phyloP scores from a whole-genome alignment of 2,113 vertebrate genomes.

The Emydura subglobosa region DNA sequence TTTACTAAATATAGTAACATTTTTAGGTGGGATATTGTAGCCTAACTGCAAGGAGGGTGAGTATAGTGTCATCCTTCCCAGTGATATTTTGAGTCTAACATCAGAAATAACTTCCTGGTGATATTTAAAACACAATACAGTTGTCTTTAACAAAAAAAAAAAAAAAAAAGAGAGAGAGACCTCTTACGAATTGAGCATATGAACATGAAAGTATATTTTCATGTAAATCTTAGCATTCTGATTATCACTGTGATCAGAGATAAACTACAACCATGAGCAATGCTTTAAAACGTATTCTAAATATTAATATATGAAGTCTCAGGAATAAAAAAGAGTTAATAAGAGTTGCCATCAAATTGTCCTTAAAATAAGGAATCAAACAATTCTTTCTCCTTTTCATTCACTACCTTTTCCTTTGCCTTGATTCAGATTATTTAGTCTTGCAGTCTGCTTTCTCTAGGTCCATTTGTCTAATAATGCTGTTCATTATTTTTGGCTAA shows the following conservation, averaged over 20 bases:
- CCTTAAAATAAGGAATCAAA: not conserved
- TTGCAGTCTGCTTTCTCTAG: not conserved
- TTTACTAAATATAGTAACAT: not conserved
- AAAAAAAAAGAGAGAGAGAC: not conserved
- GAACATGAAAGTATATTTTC: not conserved
- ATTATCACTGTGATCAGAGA: not conserved
- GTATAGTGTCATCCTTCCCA: not conserved
- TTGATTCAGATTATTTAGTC: not conserved
- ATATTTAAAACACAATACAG: not conserved
- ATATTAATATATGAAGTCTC: not conserved
- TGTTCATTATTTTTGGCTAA: not conserved
- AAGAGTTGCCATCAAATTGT: not conserved
- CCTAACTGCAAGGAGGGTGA: not conserved
- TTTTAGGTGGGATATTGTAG: not conserved
- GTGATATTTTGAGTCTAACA: not conserved
- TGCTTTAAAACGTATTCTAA: too few relatives aligned
- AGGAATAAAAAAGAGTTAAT: not conserved
- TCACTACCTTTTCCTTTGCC: not conserved
- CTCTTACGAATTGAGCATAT: not conserved
- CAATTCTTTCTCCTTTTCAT: not conserved
- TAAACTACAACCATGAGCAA: too few relatives aligned
- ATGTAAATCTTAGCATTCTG: not conserved
- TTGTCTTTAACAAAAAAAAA: not conserved
- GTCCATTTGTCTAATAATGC: not conserved
- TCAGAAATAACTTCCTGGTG: not conserved